phyloP scores from a whole-genome alignment of 2,888 invertebrate genomes.

The Chelonus formosanus region DNA sequence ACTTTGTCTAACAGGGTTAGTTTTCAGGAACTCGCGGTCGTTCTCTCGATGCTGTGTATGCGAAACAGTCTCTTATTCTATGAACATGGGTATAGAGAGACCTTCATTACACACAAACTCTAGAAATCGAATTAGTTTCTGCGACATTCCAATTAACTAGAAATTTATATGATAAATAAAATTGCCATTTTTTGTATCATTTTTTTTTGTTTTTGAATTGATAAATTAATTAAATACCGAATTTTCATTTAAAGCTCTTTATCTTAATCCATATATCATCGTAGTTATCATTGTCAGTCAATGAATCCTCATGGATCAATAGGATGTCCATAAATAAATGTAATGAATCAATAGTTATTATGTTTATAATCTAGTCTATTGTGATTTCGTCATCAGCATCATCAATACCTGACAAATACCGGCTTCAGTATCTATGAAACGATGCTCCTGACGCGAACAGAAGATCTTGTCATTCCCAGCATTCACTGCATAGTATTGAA shows the following conservation, averaged over 20 bases:
- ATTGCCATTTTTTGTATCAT: no score
- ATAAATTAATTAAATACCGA: no score
- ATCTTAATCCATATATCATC: no score
- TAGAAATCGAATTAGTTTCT: slow-evolving; percentile 41
- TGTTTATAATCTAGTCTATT: background rate
- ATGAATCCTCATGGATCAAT: no score
- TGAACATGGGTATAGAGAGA: slow-evolving; percentile 25
- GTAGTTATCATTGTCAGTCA: no score
- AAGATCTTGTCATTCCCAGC: slow-evolving; percentile 12
- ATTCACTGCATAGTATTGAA: background rate
- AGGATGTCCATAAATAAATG: no score
- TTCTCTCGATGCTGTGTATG: slow-evolving; percentile 14
- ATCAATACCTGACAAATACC: slow-evolving; percentile 8
- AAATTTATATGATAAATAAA: slow-evolving; percentile 36
- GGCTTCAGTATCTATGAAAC: background rate
- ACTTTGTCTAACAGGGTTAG: slow-evolving; percentile 54
- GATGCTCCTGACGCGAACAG: background rate
- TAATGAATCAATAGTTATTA: no score
- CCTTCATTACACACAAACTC: slow-evolving; percentile 30
- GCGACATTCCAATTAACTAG: slow-evolving; percentile 42
- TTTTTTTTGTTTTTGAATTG: no score
- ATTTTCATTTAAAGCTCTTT: no score
- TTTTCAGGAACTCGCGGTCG: slow-evolving; percentile 46
- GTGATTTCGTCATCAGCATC: slow-evolving; percentile 1
- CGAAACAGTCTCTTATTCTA: background rate